A percentile compares a stretch with the other conserved stretches of the same genome.
These are phyloP conservation scores for Sebastiscus tertius DNA, from an alignment of 2,797 vertebrate species.

Conservation along the genomic window DNA sequence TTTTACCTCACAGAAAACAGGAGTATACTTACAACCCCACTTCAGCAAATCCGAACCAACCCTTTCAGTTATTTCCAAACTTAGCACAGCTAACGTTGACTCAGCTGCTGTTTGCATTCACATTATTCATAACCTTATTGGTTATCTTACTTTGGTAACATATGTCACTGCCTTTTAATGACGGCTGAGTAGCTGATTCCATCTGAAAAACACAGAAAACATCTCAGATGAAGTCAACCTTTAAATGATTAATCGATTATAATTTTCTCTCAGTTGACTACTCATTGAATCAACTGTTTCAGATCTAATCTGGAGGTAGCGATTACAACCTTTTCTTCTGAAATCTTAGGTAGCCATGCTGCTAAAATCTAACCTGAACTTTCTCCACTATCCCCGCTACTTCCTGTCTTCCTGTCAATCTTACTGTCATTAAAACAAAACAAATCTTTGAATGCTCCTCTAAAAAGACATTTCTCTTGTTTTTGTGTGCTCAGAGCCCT, in stretches of 20 bases:
- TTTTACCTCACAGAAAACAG: no score
- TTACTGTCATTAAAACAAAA: not conserved
- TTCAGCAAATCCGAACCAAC: not conserved
- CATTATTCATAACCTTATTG: not conserved
- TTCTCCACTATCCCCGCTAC: not conserved
- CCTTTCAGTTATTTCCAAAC: no score
- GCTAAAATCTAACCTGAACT: not conserved
- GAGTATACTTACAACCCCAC: not conserved
- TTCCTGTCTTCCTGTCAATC: not conserved
- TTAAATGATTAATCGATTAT: not conserved
- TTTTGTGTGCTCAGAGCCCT: slow-evolving; percentile 84
- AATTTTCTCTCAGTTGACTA: not conserved
- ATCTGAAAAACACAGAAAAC: not conserved
- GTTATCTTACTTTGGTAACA: not conserved
- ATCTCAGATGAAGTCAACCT: not conserved
- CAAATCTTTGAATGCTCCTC: not conserved
- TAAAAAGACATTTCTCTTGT: not conserved
- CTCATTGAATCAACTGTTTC: not conserved
- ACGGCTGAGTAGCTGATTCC: not conserved
- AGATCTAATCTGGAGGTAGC: not conserved
- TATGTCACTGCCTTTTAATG: not conserved
- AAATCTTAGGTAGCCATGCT: not conserved
- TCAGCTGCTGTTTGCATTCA: no score
- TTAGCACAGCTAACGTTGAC: no score
- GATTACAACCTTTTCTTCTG: not conserved